These are phyloP conservation scores for Agrilus mali DNA, from an alignment of 2,888 invertebrate species.

Conservation along the genomic window DNA sequence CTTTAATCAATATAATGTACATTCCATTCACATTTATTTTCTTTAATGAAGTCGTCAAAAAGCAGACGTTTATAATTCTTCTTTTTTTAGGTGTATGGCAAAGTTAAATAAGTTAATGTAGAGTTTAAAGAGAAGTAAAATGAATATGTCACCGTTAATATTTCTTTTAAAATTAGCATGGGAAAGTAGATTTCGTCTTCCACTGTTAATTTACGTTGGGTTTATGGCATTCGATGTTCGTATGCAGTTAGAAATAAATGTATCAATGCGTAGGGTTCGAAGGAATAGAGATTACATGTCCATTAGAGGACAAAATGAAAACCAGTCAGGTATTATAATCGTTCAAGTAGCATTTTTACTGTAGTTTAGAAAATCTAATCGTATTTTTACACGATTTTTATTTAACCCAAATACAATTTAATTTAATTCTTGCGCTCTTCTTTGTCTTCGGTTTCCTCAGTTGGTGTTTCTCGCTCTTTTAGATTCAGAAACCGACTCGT, in stretches of 20 bases:
- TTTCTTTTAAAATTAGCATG: conserved; percentile 61
- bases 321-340: not conserved
- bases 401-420: too few relatives aligned
- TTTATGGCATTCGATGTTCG: conserved; percentile 55
- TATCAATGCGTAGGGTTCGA: conserved; percentile 34
- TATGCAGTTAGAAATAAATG: conserved; percentile 53
- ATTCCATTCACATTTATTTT: too few relatives aligned
- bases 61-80: too few relatives aligned
- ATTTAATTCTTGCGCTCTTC: not conserved
- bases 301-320: not conserved
- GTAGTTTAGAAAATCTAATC: not conserved
- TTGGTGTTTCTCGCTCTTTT: conserved; percentile 1
- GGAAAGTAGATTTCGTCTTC: conserved; percentile 54
- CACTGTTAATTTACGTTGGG: conserved; percentile 50
- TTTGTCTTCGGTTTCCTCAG: not conserved
- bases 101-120: not conserved
- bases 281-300: conserved; percentile 9
- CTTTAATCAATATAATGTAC: not conserved
- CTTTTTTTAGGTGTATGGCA: too few relatives aligned
- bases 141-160: conserved; percentile 33
- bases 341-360: too few relatives aligned
- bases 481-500: conserved; percentile 11
- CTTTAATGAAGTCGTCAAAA: too few relatives aligned
- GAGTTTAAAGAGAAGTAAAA: not conserved
- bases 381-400: not conserved